phyloP scores from a whole-genome alignment of 2,797 vertebrate species.

The Coluber constrictor region DNA sequence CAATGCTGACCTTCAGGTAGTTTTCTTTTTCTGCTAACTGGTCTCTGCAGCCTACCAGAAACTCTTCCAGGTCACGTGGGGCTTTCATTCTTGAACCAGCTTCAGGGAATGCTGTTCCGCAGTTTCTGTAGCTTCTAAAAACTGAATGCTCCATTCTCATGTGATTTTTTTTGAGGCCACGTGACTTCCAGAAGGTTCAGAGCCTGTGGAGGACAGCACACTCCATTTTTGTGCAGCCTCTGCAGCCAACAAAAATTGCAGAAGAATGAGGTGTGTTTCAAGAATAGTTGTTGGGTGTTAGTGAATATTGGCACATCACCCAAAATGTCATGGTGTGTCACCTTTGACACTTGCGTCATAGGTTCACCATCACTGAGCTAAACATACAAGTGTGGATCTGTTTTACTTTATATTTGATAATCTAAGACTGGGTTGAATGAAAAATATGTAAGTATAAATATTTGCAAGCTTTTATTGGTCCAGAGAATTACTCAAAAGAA shows the following conservation, averaged over 20 bases:
- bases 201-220: background rate
- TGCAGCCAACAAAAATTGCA: background rate
- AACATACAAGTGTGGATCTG: background rate
- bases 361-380: background rate
- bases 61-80: background rate
- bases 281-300: background rate
- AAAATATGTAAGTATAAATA: background rate
- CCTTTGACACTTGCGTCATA: background rate
- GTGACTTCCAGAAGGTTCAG: background rate
- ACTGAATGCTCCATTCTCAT: background rate
- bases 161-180: background rate
- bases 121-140: background rate
- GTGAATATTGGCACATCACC: background rate
- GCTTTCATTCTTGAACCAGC: background rate
- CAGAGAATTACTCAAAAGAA: background rate
- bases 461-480: background rate
- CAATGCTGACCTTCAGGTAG: background rate
- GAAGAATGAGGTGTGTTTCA: background rate
- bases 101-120: background rate
- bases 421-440: background rate
- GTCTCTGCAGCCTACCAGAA: background rate
- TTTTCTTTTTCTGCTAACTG: background rate
- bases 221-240: background rate
- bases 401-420: background rate
- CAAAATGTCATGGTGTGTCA: background rate